Conservation (phyloP, 2,113 vertebrate genomes). For the Corythaeola cristata region DNA sequence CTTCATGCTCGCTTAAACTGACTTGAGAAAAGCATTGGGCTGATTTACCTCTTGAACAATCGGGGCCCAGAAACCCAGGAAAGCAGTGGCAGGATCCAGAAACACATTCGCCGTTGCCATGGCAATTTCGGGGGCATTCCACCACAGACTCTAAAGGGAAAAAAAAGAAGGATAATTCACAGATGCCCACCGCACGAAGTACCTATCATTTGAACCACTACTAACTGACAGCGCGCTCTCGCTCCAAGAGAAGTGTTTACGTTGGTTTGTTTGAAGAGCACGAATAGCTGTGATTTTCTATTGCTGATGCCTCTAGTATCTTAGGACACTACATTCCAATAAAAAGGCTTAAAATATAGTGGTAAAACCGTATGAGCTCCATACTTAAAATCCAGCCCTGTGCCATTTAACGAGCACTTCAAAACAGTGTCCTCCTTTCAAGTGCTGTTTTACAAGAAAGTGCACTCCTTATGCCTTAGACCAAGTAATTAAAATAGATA, state of each 20-base stretch:
- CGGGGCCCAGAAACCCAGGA: constrained; percentile 94
- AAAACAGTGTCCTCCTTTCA: neutral
- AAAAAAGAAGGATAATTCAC: constrained; percentile 29
- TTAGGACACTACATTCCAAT: neutral
- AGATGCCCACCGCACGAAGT: neutral
- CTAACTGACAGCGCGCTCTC: neutral
- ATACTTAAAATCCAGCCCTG: neutral
- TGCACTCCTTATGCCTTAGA: neutral
- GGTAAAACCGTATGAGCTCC: neutral
- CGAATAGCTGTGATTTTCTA: neutral
- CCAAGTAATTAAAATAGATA: neutral
- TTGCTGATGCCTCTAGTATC: neutral
- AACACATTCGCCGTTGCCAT: constrained; percentile 96
- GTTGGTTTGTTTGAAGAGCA: neutral
- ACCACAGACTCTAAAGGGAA: constrained; percentile 88
- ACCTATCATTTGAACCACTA: neutral
- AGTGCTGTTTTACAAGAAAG: neutral
- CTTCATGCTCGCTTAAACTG: neutral
- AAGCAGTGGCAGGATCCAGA: constrained; percentile 98
- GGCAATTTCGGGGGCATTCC: constrained; percentile 96
- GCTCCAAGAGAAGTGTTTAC: neutral
- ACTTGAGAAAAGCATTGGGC: constrained; percentile 16
- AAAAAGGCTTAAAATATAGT: neutral
- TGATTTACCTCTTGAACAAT: constrained; percentile 93
- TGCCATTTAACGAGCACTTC: neutral